Evolutionary conservation across 2,113 vertebrate genomes (phyloP).

Genomic region (Apodemus sylvaticus): DNA sequence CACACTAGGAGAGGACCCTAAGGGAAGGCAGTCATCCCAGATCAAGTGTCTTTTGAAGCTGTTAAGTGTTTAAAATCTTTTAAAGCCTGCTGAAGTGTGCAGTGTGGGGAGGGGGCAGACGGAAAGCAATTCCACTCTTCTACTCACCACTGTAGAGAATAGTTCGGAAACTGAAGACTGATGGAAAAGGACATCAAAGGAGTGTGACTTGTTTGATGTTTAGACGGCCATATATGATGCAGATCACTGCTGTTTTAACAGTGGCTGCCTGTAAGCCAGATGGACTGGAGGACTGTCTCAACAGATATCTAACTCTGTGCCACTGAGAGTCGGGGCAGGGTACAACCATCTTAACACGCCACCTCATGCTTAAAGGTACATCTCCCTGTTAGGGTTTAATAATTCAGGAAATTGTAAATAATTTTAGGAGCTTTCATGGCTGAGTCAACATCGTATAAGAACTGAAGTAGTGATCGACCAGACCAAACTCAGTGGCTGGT

Average conservation of each 20-base stretch:
- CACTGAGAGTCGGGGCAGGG: slow-evolving; percentile 39
- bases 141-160: slow-evolving; percentile 34
- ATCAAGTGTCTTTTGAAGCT: slow-evolving; percentile 39
- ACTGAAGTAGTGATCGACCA: not conserved
- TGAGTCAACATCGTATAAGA: not conserved
- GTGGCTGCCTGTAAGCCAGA: slow-evolving; percentile 41
- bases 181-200: slow-evolving; percentile 70
- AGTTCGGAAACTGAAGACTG: slow-evolving; percentile 50
- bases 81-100: not conserved
- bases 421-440: not conserved
- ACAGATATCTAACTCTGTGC: slow-evolving; percentile 13
- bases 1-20: not conserved
- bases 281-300: not conserved
- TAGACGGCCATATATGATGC: slow-evolving; percentile 19
- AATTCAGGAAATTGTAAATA: not conserved
- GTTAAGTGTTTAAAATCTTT: slow-evolving; percentile 53
- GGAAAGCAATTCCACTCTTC: slow-evolving; percentile 31
- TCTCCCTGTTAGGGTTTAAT: not conserved
- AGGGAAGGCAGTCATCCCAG: slow-evolving; percentile 31
- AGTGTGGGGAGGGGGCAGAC: not conserved
- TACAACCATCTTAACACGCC: not conserved
- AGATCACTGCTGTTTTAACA: slow-evolving; percentile 38
- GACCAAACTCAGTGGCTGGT: not conserved
- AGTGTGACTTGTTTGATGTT: slow-evolving; percentile 60
- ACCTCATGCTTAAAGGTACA: not conserved